Conservation (phyloP, 2,113 vertebrate species). For the Euleptes europaea region DNA sequence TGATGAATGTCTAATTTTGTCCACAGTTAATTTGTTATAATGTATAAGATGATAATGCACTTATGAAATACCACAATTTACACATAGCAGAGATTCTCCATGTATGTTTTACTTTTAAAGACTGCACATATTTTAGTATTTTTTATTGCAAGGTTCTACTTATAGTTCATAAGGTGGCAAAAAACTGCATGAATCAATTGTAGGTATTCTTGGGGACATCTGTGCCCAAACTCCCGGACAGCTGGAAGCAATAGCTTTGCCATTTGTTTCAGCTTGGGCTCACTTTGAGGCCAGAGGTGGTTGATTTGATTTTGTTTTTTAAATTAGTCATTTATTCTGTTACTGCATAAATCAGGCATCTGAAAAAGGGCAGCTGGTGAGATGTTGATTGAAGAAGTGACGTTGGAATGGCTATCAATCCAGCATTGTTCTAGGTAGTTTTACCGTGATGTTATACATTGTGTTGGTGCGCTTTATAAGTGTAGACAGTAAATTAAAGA, state of each 20-base stretch:
- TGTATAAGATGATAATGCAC: too few species aligned
- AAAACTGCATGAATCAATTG: not conserved
- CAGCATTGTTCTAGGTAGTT: not conserved
- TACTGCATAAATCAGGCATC: not conserved
- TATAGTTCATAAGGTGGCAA: not conserved
- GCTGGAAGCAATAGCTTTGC: constrained; percentile 2
- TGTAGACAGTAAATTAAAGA: not conserved
- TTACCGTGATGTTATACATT: not conserved
- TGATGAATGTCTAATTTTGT: too few species aligned
- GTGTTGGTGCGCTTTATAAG: not conserved
- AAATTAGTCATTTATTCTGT: not conserved
- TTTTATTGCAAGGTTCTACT: not conserved
- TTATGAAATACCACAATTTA: not conserved
- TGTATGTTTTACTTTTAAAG: not conserved
- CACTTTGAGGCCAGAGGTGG: not conserved
- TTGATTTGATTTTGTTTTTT: constrained; percentile 6
- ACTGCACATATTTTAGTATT: not conserved
- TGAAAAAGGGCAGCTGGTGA: not conserved
- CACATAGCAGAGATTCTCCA: not conserved
- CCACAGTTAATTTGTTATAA: too few species aligned
- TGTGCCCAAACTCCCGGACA: not conserved
- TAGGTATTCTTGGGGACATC: not conserved
- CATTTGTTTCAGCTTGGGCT: not conserved
- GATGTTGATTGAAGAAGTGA: not conserved
- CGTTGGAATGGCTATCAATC: not conserved